Base-by-base conservation (phyloP, 1,140 invertebrate species). In the Trichonephila clavipes region DNA sequence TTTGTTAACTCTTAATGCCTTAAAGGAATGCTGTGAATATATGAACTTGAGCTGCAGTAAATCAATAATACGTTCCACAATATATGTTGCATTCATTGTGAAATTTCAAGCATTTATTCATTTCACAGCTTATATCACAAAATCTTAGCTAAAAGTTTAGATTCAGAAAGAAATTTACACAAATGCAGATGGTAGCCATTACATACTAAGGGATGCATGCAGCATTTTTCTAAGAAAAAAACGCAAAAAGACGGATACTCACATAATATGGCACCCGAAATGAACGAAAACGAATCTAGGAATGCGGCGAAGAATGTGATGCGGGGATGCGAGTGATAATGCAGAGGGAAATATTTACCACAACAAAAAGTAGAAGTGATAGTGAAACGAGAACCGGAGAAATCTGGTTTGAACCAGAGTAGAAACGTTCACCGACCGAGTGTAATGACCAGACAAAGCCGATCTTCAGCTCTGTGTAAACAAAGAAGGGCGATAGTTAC, bases 331-430 rank as follows among this genome's bases (percentile, higher is more conserved):
- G 69, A 69, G 21, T 64, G 21, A n/a, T 44, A 89, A n/a, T 44
- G 62, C 61, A 21, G 21, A 58, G n/a, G 51, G 24, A 69, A 40
- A 3, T 40, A 69, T 64, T 69, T 28, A 69, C 24, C 24, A 64
- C 28, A 51, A 66, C 62, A 66, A 34, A 69, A 69, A 69, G 59
- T 18, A 34, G 62, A 34, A 89, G 62, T 58, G 28, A 89, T 64
- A 89, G 24, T 62, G 87, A 62, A 51, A 44, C 62, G 51, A 4
- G 40, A 62, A 89, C 87, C 64, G 87, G 87, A n/a, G 44, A 21
- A 6, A 58, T 69, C 87, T 89, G 87, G 87, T 64, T 89, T 51
- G 28, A 89, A 89, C 87, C 87, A 89, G 87, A 89, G 87, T 69
- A 21, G 40, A 24, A 83, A 3, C 82, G n/a, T 83, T 83, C 44